These are phyloP conservation scores for Xestia c-nigrum DNA, from an alignment of 2,888 invertebrate genomes.

Conservation along the genomic window DNA sequence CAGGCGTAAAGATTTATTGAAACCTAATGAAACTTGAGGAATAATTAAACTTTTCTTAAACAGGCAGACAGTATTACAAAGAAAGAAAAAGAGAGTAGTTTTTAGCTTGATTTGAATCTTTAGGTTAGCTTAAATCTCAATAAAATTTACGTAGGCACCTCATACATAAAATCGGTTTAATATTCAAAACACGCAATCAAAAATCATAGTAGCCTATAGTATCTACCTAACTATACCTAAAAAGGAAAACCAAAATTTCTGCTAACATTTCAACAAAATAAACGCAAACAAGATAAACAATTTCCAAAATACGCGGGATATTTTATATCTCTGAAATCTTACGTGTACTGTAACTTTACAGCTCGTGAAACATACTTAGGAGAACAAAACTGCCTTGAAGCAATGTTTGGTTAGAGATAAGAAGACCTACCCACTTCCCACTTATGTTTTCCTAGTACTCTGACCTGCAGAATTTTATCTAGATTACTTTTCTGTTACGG, in stretches of 20 bases:
- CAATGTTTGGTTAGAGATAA: constrained; percentile 57
- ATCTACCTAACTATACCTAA: background rate
- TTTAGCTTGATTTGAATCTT: constrained; percentile 9
- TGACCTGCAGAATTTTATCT: constrained; percentile 34
- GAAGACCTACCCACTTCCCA: constrained; percentile 34
- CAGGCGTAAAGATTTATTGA: constrained; percentile 44
- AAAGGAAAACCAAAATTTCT: background rate
- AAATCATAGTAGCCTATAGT: background rate
- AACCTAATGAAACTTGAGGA: constrained; percentile 51
- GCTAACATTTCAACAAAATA: background rate
- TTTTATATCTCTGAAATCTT: constrained; percentile 28
- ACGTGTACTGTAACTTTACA: constrained; percentile 21
- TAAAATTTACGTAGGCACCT: background rate
- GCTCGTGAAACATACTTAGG: constrained; percentile 59
- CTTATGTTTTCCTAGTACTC: constrained; percentile 32
- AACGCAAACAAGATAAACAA: constrained; percentile 10
- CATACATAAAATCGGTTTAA: background rate
- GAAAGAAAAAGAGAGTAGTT: background rate
- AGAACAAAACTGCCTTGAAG: constrained; percentile 65
- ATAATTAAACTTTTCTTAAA: constrained; percentile 27
- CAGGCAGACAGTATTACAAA: background rate
- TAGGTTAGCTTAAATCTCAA: background rate
- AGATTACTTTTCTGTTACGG: constrained; percentile 52
- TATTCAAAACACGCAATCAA: background rate
- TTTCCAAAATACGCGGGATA: constrained; percentile 12